A percentile compares a stretch with the other conserved stretches of the same genome.
phyloP scores from a whole-genome alignment of 2,888 invertebrate genomes.

The Steromphala cineraria region DNA sequence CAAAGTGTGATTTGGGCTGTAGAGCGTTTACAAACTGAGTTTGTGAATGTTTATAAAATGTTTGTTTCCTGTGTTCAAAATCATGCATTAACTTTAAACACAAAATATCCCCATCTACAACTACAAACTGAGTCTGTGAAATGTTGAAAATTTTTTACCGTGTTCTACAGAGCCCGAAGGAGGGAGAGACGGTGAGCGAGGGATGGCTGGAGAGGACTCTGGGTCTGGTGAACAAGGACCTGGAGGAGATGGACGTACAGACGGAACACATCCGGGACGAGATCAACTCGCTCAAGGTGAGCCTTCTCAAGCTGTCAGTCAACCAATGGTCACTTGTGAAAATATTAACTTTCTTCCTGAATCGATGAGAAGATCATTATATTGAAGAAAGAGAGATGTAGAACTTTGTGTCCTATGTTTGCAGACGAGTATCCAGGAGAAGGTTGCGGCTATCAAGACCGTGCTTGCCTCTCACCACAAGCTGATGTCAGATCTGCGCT shows the following conservation, averaged over 20 bases:
- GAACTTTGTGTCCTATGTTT: background rate
- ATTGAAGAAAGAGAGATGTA: background rate
- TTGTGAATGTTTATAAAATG: too few species aligned
- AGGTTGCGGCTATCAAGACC: slow-evolving; percentile 75
- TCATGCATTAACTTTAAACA: too few species aligned
- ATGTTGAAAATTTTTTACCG: slow-evolving; percentile 12
- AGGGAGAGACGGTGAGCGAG: background rate
- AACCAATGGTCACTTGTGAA: too few species aligned
- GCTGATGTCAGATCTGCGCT: slow-evolving; percentile 84
- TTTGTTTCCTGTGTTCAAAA: too few species aligned
- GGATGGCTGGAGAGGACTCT: slow-evolving; percentile 4
- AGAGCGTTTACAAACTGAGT: too few species aligned
- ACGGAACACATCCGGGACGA: background rate
- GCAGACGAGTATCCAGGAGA: slow-evolving; percentile 53
- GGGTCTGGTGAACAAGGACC: slow-evolving; percentile 13
- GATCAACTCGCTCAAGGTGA: background rate
- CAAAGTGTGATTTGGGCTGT: too few species aligned
- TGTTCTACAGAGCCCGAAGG: slow-evolving; percentile 21
- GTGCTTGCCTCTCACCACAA: slow-evolving; percentile 82
- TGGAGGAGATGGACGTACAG: background rate
- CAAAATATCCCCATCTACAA: too few species aligned
- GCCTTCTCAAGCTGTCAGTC: background rate
- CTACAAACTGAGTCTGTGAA: too few species aligned
- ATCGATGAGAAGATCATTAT: too few species aligned
- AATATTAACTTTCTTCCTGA: too few species aligned